Conservation (phyloP, 2,113 vertebrate genomes). For the Psittacara wagleri region DNA sequence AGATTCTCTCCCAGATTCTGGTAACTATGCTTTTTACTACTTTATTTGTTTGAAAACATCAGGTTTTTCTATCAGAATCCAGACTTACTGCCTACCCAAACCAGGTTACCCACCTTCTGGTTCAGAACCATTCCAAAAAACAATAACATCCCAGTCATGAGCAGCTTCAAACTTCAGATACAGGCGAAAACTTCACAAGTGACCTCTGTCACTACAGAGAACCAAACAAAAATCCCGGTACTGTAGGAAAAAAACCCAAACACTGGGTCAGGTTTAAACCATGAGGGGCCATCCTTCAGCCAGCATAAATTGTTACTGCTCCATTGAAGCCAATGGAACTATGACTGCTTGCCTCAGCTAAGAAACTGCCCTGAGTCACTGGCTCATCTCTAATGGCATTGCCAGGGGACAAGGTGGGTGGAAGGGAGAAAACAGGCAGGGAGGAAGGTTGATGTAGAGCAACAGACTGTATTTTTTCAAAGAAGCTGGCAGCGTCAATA, state of each 20-base stretch:
- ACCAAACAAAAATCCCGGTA: not conserved
- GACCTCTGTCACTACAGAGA: not conserved
- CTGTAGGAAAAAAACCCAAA: not conserved
- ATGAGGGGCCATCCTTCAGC: not conserved
- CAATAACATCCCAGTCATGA: not conserved
- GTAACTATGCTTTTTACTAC: not conserved
- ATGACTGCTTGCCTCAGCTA: not conserved
- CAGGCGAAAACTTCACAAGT: not conserved
- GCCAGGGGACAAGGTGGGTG: not conserved
- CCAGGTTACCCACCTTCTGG: not conserved
- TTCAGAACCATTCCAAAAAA: not conserved
- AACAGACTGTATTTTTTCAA: not conserved
- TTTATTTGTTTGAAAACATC: not conserved
- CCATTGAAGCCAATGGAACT: not conserved
- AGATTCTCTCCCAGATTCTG: not conserved
- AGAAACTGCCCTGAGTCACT: not conserved
- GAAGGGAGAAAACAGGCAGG: not conserved
- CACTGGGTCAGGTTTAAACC: not conserved
- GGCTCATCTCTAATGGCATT: conserved; percentile 7
- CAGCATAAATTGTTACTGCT: not conserved
- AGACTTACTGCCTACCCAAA: not conserved
- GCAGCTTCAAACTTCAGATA: not conserved
- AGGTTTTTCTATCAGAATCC: not conserved
- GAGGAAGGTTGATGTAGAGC: not conserved
- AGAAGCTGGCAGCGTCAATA: not conserved